Conservation (phyloP, 2,113 vertebrate genomes). For the Leuciscus idus region DNA sequence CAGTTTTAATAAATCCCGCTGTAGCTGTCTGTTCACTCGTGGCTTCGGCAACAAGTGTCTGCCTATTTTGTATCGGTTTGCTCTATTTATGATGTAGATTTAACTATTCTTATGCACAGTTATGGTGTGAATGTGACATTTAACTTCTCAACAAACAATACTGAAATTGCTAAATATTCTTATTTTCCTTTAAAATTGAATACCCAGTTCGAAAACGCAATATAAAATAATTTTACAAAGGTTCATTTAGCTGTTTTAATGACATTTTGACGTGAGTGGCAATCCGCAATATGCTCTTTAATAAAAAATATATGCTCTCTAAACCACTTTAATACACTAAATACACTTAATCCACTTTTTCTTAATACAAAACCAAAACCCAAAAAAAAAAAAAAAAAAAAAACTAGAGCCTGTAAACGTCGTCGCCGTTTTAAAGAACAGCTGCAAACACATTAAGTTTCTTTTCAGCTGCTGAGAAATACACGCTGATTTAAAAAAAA, state of each 20-base stretch:
- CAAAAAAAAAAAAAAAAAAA: neutral
- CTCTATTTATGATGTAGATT: neutral
- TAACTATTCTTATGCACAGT: neutral
- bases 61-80: neutral
- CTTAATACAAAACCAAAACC: too few relatives aligned
- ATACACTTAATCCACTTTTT: neutral
- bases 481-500: neutral
- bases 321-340: neutral
- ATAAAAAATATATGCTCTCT: neutral
- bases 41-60: slow-evolving; percentile 41
- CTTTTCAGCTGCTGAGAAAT: neutral
- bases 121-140: neutral
- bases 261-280: too few relatives aligned
- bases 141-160: neutral
- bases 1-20: neutral
- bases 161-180: neutral
- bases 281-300: neutral
- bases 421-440: neutral
- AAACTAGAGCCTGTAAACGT: neutral
- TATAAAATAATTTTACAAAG: neutral
- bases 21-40: neutral
- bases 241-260: neutral
- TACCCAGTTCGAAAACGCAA: neutral
- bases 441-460: neutral
- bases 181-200: neutral